Conservation (phyloP, 2,797 vertebrate genomes). For the Argyrosomus regius region DNA sequence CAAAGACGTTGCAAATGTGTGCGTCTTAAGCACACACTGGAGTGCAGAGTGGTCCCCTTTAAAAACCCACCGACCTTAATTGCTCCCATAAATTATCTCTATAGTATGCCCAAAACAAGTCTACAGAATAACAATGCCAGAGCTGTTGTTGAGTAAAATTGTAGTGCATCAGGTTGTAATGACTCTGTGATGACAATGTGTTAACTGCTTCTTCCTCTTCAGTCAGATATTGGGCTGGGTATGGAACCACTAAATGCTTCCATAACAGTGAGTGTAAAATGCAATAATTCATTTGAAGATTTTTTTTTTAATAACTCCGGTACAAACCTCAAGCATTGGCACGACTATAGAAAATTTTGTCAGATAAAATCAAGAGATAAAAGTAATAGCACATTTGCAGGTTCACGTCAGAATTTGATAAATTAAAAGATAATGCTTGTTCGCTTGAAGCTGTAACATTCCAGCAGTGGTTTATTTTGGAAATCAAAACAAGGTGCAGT, state of each 20-base stretch:
- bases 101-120: conserved; percentile 64
- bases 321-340: conserved; percentile 4
- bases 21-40: conserved; percentile 79
- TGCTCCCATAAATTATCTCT: conserved; percentile 79
- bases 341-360: conserved; percentile 2
- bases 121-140: conserved; percentile 47
- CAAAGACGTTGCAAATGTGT: conserved; percentile 83
- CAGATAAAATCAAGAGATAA: conserved; percentile 14
- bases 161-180: conserved; percentile 40
- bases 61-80: conserved; percentile 77
- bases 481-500: conserved; percentile 53
- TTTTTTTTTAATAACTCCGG: not conserved
- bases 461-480: conserved; percentile 39
- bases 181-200: conserved; percentile 14
- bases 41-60: conserved; percentile 71
- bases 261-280: too few species aligned
- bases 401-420: conserved; percentile 20
- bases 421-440: conserved; percentile 11
- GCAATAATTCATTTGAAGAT: too few species aligned
- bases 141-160: conserved; percentile 52
- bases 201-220: conserved; percentile 12
- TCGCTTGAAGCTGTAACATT: conserved; percentile 45
- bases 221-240: not conserved
- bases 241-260: not conserved
- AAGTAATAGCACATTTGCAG: conserved; percentile 17